Evolutionary conservation across 1,140 invertebrate species (phyloP), one percentile per base, ranked within the genome.

Genomic region (Drosophila chauvacae): DNA sequence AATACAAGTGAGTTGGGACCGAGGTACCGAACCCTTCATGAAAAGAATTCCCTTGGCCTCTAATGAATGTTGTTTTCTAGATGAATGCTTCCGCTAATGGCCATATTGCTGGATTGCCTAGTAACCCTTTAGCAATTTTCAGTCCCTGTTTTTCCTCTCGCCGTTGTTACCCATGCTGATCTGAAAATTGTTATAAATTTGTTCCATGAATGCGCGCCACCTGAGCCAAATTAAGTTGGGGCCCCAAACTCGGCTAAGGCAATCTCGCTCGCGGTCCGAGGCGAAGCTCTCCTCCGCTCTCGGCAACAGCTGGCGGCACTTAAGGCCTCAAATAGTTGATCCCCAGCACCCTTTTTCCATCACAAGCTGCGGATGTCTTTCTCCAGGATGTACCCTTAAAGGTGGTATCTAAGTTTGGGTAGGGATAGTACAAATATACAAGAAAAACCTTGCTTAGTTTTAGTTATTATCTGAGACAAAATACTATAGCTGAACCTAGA

Each of bases 151-250:
- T 37, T 55, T 33, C 26, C n/a, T 59, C 28, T 69, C 55, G 76
- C 64, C 66, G 75, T 68, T 83, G 79, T 69, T 48, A 18, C 50
- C 41, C 71, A 68, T 68, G 60, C 65, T 78, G 80, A 80, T 80
- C 84, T 65, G 55, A 60, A 83, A 87, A 87, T 88, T 87, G 80
- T 88, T 87, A 83, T 80, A 88, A 87, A 87, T 87, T 91, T 91
- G 80, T 81, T 80, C 72, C 87, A 73, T 87, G 76, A 69, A 77
- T 75, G 63, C 55, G 73, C 81, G 76, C 79, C 88, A 91, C 90
- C 88, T 91, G 90, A 91, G 77, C 73, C 85, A 91, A 91, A 91
- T 91, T 91, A 91, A 87, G 88, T 82, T 72, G 45, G 63, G 63
- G 72, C 61, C 72, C 70, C 70, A 73, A 77, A 72, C 50, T 68